Conservation (phyloP, 2,113 vertebrate genomes). For the Ochotona princeps region DNA sequence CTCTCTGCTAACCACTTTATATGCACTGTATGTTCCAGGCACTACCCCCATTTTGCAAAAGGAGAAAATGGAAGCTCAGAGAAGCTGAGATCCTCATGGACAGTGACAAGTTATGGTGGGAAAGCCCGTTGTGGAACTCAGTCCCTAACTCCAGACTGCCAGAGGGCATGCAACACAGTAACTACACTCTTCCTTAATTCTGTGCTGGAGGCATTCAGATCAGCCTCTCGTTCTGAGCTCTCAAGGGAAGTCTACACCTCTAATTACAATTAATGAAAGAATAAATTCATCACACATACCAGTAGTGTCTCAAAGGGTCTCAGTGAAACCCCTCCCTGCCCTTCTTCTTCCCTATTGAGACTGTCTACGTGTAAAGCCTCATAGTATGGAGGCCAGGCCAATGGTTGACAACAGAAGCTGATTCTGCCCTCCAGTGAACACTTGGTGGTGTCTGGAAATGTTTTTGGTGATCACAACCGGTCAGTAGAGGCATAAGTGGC, state of each 20-base stretch:
- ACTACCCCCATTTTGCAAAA: not conserved
- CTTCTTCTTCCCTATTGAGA: not conserved
- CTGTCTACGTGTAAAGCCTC: not conserved
- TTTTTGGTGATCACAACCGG: not conserved
- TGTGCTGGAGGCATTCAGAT: not conserved
- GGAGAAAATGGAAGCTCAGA: not conserved
- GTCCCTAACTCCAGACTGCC: not conserved
- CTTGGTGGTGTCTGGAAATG: not conserved
- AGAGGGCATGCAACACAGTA: not conserved
- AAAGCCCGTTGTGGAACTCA: not conserved
- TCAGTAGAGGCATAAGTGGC: not conserved
- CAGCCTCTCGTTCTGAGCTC: not conserved
- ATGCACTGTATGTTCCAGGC: not conserved
- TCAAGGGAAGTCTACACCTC: not conserved
- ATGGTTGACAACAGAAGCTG: not conserved
- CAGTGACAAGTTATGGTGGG: not conserved
- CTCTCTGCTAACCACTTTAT: not conserved
- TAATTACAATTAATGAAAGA: conserved; percentile 32
- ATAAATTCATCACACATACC: not conserved
- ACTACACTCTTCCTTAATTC: not conserved
- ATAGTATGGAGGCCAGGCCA: not conserved
- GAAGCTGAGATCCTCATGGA: not conserved
- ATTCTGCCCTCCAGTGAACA: not conserved
- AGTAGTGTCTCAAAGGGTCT: not conserved
- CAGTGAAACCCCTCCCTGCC: conserved; percentile 3